Evolutionary conservation across 2,113 vertebrate genomes (phyloP).

Genomic region (Pangasianodon gigas): DNA sequence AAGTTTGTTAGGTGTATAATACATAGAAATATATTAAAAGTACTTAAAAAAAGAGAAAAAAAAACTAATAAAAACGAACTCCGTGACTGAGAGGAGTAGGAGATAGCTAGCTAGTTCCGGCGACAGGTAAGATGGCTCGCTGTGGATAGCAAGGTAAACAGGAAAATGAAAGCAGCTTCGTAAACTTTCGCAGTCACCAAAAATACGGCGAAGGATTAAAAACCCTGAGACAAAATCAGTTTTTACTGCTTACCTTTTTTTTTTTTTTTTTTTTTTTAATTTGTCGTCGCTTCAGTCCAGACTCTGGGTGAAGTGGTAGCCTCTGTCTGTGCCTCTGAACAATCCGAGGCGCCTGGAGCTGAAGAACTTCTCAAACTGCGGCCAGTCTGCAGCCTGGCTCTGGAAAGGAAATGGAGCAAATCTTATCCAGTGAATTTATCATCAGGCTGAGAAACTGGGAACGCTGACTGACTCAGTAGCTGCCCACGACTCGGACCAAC

Average conservation of each 20-base stretch:
- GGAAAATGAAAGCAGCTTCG: neutral
- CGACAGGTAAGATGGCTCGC: neutral
- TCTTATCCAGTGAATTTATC: neutral
- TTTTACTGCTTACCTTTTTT: neutral
- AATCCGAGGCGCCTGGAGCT: neutral
- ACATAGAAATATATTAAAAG: too few species aligned
- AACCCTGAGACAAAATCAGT: neutral
- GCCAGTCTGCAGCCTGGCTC: neutral
- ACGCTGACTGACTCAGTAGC: neutral
- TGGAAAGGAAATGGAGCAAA: neutral
- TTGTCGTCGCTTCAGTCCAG: neutral
- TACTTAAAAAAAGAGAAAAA: neutral
- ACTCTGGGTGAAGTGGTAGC: neutral
- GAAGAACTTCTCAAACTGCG: neutral
- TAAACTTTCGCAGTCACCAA: neutral
- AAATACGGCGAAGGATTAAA: neutral
- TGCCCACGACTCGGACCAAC: neutral
- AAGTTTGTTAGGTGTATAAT: too few species aligned
- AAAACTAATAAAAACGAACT: neutral
- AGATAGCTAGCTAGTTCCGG: neutral
- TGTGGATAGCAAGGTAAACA: neutral
- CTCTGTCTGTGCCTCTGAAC: neutral
- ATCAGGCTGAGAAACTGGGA: too few species aligned
- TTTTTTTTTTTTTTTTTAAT: neutral
- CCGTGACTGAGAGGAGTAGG: neutral